Conservation (phyloP, 2,888 invertebrate species). For the Hemaris fuciformis region DNA sequence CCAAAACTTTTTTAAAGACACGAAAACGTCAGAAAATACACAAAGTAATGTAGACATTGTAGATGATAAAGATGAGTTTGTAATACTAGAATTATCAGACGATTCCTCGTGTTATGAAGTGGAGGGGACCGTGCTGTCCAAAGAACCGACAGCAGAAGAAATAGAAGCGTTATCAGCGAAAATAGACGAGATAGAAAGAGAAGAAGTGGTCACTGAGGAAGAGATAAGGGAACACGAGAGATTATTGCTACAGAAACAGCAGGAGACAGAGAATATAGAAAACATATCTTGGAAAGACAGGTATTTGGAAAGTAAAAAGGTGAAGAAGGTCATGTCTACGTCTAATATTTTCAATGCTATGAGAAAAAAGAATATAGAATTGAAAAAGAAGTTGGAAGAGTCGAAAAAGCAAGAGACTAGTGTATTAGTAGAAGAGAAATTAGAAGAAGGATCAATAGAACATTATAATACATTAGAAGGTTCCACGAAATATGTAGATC, state of each 20-base stretch:
- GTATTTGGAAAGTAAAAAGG: slow-evolving; percentile 82
- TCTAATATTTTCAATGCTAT: slow-evolving; percentile 82
- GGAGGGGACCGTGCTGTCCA: slow-evolving; percentile 62
- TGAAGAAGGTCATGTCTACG: slow-evolving; percentile 78
- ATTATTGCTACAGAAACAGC: slow-evolving; percentile 14
- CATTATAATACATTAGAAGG: slow-evolving; percentile 76
- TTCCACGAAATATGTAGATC: slow-evolving; percentile 62
- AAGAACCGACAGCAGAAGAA: slow-evolving; percentile 70
- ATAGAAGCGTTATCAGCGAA: slow-evolving; percentile 72
- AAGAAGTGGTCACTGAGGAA: slow-evolving; percentile 50
- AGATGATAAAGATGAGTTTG: slow-evolving; percentile 50
- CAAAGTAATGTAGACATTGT: slow-evolving; percentile 7
- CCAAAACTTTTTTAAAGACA: slow-evolving; percentile 55
- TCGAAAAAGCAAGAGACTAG: slow-evolving; percentile 30
- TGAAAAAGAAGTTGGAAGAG: slow-evolving; percentile 65
- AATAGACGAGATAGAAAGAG: slow-evolving; percentile 69
- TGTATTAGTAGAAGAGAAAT: slow-evolving; percentile 30
- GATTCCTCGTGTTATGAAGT: slow-evolving; percentile 65
- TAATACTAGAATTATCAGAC: slow-evolving; percentile 66
- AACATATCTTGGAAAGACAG: slow-evolving; percentile 81
- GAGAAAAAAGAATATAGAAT: slow-evolving; percentile 80
- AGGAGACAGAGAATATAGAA: slow-evolving; percentile 29
- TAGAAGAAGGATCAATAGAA: slow-evolving; percentile 75
- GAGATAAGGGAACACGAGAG: slow-evolving; percentile 45
- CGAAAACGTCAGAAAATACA: background rate